Evolutionary conservation across 92 coral and sea anemone species (phyloP), one percentile per base, ranked within the genome.

Genomic region (Ricordea florida): DNA sequence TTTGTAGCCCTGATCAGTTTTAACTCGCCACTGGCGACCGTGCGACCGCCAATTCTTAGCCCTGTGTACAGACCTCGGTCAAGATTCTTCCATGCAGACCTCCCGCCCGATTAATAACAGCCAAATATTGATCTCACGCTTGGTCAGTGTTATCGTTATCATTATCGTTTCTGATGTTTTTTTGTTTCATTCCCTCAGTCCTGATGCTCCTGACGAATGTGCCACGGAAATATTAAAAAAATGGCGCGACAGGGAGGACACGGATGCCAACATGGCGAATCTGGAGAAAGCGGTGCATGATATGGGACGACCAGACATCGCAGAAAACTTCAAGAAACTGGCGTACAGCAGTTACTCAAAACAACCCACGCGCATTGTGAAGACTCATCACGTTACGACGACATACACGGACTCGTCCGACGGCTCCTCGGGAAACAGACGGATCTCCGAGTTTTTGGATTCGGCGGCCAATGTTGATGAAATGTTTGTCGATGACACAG

Each of bases 311-410:
- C 96, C 81, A 20, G 97, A 92, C 62, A 71, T 96, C 57, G 60
- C 78, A 3, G 79, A 80, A 2, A 88, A 96, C 41, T 96, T 96
- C 85, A 96, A 96, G 53, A 82, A 76, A 20, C 83, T 96, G 40
- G 99, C 99, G 4, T 92, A 96, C 67, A 85, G 94, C n/a, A 94
- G 97, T 75, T 94, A 94, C 69, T 68, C 92, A 16, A 84, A 82
- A 53, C 97, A 88, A 4, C 91, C 89, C 2, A 71, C 88, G 43
- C 81, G 86, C 36, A 78, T 88, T 60, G 83, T 90, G 43, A 89
- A 93, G 57, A 87, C 90, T 10, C 81, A 74, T 14, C 72, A 58
- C 43, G 56, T 77, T 30, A 40, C 59, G 73, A 73, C 78, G 3
- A 63, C 74, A 3, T 80, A 62, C 0, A 52, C 46, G 29, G 70